Evolutionary conservation across 2,113 vertebrate species (phyloP).

Genomic region (Lagopus muta): DNA sequence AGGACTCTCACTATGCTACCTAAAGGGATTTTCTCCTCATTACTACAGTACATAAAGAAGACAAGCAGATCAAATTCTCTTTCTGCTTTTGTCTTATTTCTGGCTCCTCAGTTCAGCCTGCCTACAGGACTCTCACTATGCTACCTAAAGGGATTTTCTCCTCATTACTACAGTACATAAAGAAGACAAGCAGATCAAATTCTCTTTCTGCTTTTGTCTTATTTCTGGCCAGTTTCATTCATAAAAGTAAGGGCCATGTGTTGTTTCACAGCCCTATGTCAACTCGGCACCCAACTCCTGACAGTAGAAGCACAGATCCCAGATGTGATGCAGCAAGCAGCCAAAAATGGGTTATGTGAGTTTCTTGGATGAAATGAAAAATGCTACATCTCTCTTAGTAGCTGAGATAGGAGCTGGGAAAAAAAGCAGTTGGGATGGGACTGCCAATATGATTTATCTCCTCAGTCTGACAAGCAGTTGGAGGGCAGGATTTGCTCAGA

Average conservation of each 20-base stretch:
- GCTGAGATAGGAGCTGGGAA: neutral
- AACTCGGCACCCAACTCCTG: neutral
- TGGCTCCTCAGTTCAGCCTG: neutral
- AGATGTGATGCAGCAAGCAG: neutral
- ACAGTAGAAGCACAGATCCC: neutral
- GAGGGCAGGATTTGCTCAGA: conserved; percentile 41
- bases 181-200: neutral
- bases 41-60: neutral
- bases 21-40: neutral
- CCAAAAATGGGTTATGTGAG: conserved; percentile 16
- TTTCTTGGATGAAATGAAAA: conserved; percentile 12
- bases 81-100: neutral
- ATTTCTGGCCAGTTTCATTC: neutral
- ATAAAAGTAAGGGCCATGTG: neutral
- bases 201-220: neutral
- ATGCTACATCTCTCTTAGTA: neutral
- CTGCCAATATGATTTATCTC: conserved; percentile 2
- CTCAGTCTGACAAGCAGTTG: neutral
- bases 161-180: neutral
- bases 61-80: neutral
- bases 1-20: neutral
- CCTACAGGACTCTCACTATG: neutral
- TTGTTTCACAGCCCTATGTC: neutral
- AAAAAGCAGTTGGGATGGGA: conserved; percentile 2
- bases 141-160: neutral